Percentiles rank a stretch among this genome's conserved stretches.
phyloP scores from a whole-genome alignment of 1,140 invertebrate species.

The Drosophila elegans region DNA sequence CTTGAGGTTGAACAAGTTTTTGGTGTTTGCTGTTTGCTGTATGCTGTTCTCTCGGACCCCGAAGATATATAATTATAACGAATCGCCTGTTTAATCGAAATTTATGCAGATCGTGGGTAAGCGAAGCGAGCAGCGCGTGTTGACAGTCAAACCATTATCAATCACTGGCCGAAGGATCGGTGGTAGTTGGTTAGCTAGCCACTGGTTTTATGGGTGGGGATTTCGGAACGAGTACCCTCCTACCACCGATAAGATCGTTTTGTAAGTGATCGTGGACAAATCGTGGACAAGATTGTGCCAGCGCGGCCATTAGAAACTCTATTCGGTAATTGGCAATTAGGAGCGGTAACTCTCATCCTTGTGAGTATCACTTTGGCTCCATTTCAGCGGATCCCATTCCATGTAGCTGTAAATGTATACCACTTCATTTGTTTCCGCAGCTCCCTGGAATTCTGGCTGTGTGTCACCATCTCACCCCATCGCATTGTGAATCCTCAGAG shows the following conservation, averaged over 20 bases:
- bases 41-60: too few relatives aligned
- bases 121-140: slow-evolving; percentile 55
- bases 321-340: slow-evolving; percentile 53
- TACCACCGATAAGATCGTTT: slow-evolving; percentile 51
- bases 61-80: slow-evolving; percentile 56
- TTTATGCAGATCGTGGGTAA: slow-evolving; percentile 64
- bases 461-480: slow-evolving; percentile 44
- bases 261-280: slow-evolving; percentile 62
- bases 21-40: slow-evolving; percentile 11
- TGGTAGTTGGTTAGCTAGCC: slow-evolving; percentile 30
- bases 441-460: slow-evolving; percentile 31
- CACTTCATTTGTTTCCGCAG: slow-evolving; percentile 55
- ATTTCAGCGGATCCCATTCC: slow-evolving; percentile 1
- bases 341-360: background rate
- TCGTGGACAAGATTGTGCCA: slow-evolving; percentile 50
- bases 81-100: slow-evolving; percentile 71
- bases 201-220: slow-evolving; percentile 21
- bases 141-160: slow-evolving; percentile 59
- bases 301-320: slow-evolving; percentile 37
- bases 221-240: background rate
- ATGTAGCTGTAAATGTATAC: slow-evolving; percentile 62
- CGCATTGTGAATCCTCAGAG: slow-evolving; percentile 8
- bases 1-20: slow-evolving; percentile 70
- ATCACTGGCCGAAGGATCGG: slow-evolving; percentile 48
- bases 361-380: slow-evolving; percentile 24